Conservation (phyloP, 2,113 vertebrate species). For the Isurus oxyrinchus region DNA sequence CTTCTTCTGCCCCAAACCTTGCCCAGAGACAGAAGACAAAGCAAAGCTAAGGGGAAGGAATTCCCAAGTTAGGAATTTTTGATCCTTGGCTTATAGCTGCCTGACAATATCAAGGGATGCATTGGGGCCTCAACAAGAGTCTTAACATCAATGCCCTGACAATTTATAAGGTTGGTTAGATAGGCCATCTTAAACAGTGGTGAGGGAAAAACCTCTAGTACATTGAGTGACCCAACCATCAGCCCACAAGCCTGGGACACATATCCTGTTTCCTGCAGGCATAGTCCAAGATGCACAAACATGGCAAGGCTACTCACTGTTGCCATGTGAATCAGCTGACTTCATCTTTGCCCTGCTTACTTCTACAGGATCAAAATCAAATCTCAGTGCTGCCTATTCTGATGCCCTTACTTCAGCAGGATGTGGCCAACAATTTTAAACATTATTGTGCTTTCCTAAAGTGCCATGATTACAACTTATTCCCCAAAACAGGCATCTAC, state of each 20-base stretch:
- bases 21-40: neutral
- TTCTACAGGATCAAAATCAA: too few relatives aligned
- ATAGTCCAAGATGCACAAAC: neutral
- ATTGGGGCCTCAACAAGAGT: neutral
- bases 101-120: neutral
- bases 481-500: neutral
- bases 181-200: neutral
- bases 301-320: neutral
- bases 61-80: too few relatives aligned
- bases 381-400: neutral
- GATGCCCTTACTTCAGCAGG: neutral
- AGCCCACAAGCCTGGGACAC: neutral
- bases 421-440: neutral
- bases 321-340: neutral
- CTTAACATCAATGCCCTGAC: neutral
- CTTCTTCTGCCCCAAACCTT: neutral
- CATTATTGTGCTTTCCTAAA: neutral
- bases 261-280: neutral
- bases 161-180: neutral
- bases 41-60: neutral
- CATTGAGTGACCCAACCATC: too few relatives aligned
- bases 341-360: neutral
- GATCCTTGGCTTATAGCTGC: too few relatives aligned
- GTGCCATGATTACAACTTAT: neutral
- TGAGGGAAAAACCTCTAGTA: too few relatives aligned